These are phyloP conservation scores for Rhinopomastus cyanomelas DNA, from an alignment of 2,113 vertebrate species.

Conservation along the genomic window DNA sequence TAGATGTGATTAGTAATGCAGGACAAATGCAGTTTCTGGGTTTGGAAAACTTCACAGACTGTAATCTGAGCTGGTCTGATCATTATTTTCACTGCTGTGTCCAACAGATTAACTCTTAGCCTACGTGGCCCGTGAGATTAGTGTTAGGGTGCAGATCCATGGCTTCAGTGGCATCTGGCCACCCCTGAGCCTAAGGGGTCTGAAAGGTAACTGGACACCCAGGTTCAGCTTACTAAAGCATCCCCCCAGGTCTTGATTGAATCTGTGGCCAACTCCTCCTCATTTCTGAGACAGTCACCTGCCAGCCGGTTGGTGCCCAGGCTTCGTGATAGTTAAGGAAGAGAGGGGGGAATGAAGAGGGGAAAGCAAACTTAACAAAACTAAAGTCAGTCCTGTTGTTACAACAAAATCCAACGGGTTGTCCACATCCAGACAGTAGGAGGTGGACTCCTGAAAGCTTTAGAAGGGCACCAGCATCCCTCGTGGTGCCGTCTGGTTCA, in stretches of 20 bases:
- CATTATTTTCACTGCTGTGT: not conserved
- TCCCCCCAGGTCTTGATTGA: not conserved
- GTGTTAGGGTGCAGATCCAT: not conserved
- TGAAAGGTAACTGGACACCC: not conserved
- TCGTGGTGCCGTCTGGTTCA: constrained; percentile 4
- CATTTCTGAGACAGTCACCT: constrained; percentile 26
- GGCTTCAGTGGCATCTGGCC: not conserved
- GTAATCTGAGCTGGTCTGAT: not conserved
- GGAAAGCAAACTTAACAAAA: not conserved
- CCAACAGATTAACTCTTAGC: not conserved
- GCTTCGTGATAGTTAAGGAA: constrained; percentile 3
- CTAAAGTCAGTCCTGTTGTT: not conserved
- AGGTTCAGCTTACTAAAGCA: not conserved
- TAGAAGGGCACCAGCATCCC: constrained; percentile 17
- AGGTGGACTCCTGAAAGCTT: constrained; percentile 43
- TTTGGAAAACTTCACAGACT: not conserved
- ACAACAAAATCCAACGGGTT: constrained; percentile 23
- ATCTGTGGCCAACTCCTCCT: constrained; percentile 7
- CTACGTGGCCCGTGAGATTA: not conserved
- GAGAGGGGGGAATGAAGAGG: not conserved
- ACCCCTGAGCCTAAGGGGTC: not conserved
- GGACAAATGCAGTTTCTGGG: not conserved
- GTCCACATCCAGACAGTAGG: constrained; percentile 32
- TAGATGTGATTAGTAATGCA: not conserved
- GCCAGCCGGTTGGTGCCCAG: not conserved